Base-by-base conservation (phyloP, 2,888 invertebrate genomes). In the Tuberolachnus salignus region DNA sequence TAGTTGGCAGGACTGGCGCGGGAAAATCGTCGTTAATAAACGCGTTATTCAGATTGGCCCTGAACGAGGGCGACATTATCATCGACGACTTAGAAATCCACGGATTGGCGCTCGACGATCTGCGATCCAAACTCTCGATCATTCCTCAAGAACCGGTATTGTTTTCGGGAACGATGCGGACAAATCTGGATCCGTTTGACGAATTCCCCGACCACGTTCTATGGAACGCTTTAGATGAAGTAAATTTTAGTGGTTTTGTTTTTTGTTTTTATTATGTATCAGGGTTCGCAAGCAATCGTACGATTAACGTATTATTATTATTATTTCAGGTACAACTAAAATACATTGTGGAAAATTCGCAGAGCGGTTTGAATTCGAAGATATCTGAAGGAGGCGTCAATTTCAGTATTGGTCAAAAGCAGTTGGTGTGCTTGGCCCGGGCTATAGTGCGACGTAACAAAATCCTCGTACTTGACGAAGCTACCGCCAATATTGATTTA, bases 401-500 rank as follows among this genome's bases (percentile, higher is more conserved):
- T 86, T 93, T 94, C 85, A 95, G 95, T 80, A 92, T 95, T 10
- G 97, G 97, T 0, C 96, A 97, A 85, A 88, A 95, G 13, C 97
- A 97, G 85, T 87, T 97, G 73, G 91, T 97, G 63, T 97, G 96
- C 85, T 87, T 97, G 81, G 96, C 95, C 0, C 89, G 97, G 73
- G 96, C 96, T 49, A 92, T 97, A 83, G 87, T 97, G 23, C 89
- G 93, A 26, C 92, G 92, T 82, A 95, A 95, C 85, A 91, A 90
- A 82, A 92, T 97, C 82, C 88, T 97, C 0, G 92, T 96, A 82
- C 88, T 97, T 82, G 96, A 97, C 84, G 97, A 97, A 86, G 96
- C 96, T 19, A 96, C 96, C 0, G 95, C 96, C 1, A 96, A 95
- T 85, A 94, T 96, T 9, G 95, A 97, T 86, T 94, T 93, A 11